phyloP scores from a whole-genome alignment of 2,888 invertebrate genomes.

The Caenorhabditis sp. region DNA sequence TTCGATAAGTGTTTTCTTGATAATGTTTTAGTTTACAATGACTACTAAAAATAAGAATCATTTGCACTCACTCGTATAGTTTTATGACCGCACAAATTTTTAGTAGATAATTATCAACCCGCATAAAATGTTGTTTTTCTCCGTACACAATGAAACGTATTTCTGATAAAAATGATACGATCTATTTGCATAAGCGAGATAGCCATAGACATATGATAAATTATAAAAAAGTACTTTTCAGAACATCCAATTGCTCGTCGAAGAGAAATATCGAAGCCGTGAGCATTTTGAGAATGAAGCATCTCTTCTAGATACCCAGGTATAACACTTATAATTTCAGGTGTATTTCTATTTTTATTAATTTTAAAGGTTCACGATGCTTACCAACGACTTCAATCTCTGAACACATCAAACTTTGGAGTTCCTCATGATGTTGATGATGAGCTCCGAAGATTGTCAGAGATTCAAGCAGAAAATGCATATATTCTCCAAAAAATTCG shows the following conservation, averaged over 20 bases:
- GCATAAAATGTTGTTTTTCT: slow-evolving; percentile 17
- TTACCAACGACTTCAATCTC: slow-evolving; percentile 20
- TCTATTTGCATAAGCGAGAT: slow-evolving; percentile 1
- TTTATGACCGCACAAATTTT: slow-evolving; percentile 18
- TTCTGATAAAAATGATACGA: slow-evolving; percentile 3
- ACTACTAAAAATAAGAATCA: slow-evolving; percentile 5
- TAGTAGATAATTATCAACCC: slow-evolving; percentile 20
- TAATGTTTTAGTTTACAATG: too few relatives aligned
- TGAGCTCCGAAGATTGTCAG: slow-evolving; percentile 15
- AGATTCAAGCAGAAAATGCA: slow-evolving; percentile 17
- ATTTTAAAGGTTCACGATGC: slow-evolving; percentile 8
- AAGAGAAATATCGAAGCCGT: slow-evolving; percentile 15
- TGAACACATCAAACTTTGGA: slow-evolving; percentile 13
- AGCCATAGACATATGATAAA: slow-evolving; percentile 4
- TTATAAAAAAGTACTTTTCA: slow-evolving; percentile 7
- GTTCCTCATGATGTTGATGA: slow-evolving; percentile 30
- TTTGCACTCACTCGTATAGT: slow-evolving; percentile 9
- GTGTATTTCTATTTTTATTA: too few relatives aligned
- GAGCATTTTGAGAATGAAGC: slow-evolving; percentile 19
- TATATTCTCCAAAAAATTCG: slow-evolving; percentile 12
- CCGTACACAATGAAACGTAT: slow-evolving; percentile 1
- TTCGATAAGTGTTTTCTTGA: slow-evolving; percentile 15
- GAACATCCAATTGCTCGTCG: slow-evolving; percentile 16
- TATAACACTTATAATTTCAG: too few relatives aligned
- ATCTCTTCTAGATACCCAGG: slow-evolving; percentile 11